Evolutionary conservation across 2,797 vertebrate species (phyloP), one percentile per base, ranked within the genome.

Genomic region (Harpagifer antarcticus): DNA sequence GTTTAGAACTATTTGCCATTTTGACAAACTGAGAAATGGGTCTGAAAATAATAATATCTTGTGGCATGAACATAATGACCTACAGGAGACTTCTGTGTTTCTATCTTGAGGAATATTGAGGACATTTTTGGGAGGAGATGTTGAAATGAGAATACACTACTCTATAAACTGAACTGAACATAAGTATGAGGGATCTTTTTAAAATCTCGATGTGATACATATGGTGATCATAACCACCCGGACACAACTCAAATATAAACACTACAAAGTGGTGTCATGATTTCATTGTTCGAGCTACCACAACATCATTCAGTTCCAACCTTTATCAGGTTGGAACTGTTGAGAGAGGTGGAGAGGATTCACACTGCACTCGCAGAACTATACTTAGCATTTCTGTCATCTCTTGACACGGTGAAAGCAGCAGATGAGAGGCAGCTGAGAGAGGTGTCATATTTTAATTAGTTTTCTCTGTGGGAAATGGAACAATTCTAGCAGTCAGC

Each of bases 391-490:
- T 52, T 79, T 89, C 79, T 82, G 67, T 78, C 89, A 50, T 86
- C 84, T 83, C 84, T 82, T 68, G 74, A 87, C 78, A 53, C 43
- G 27, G 68, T 74, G 88, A 83, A 86, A 85, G 82, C 71, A 68
- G 56, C 37, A 81, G 83, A 80, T 81, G 81, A 88, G 86, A 88
- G 84, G 90, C 83, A 86, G 86, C 80, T 65, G 70, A 85, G 82
- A 81, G 85, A 93, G 86, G 89, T 87, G 91, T 88, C 86, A 85
- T 61, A 78, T 86, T 90, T 90, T 91, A 90, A 93, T 93, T 93
- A 27, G 80, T 76, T 89, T 78, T 84, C 90, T 87, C 91, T 72
- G 90, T 68, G 84, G 88, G 87, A 83, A 86, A 85, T 62, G 83
- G 85, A 86, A 85, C 37, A 14, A 82, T 68, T 59, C 73, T 43